Conservation (phyloP, 2,113 vertebrate species). For the Merops nubicus region DNA sequence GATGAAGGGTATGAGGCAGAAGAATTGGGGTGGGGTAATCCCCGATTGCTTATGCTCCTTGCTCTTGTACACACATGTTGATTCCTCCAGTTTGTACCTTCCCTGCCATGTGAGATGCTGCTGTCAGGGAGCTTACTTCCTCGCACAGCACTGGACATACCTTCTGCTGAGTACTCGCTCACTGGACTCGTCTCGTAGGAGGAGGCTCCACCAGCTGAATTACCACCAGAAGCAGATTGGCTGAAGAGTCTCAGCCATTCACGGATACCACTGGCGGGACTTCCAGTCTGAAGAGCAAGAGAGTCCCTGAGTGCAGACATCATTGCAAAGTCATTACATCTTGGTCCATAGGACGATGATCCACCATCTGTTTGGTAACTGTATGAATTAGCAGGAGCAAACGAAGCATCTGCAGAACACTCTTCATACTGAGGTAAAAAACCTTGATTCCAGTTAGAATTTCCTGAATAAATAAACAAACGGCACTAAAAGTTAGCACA, state of each 20-base stretch:
- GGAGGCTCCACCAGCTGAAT: not conserved
- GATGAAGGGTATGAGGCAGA: not conserved
- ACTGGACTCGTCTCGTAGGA: not conserved
- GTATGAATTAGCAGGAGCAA: not conserved
- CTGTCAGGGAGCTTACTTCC: not conserved
- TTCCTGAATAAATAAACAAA: not conserved
- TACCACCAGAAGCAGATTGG: not conserved
- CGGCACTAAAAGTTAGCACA: not conserved
- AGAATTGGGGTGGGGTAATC: not conserved
- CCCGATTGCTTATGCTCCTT: not conserved
- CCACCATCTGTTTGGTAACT: not conserved
- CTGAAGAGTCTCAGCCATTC: constrained; percentile 3
- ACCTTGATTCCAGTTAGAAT: not conserved
- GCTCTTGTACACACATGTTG: not conserved
- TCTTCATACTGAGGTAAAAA: not conserved
- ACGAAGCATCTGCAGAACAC: not conserved
- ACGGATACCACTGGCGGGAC: not conserved
- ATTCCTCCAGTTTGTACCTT: not conserved
- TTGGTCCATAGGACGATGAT: not conserved
- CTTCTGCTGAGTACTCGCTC: not conserved
- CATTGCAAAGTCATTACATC: not conserved
- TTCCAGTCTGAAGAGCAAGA: not conserved
- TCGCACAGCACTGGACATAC: not conserved
- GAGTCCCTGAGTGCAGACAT: not conserved
- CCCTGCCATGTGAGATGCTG: not conserved